Base-by-base conservation (phyloP, 1,140 invertebrate species). In the Ceratina calcarata region DNA sequence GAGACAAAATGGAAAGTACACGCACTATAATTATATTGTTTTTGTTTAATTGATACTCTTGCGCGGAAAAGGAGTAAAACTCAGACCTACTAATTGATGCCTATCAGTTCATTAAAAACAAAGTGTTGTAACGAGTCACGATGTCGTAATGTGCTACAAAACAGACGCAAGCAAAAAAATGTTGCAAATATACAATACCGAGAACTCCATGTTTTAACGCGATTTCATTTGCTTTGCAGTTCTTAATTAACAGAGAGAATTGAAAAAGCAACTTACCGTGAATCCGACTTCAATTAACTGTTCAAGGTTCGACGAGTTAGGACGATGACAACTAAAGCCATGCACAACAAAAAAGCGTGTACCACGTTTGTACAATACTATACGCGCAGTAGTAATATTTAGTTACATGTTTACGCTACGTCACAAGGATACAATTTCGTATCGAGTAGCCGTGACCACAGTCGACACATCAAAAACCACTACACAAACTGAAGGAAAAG, bases 341-440 rank as follows among this genome's bases (percentile, higher is more conserved):
- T 1, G 13, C 16, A n/a, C 55, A 57, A 57, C 10, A 32, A 69
- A 32, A 57, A 61, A 60, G 20, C 13, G 6, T 51, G 24, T 51
- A 32, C n/a, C 10, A 13, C 37, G 18, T 6, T n/a, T 8, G 10
- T 10, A 3, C 7, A 8, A 16, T 3, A 18, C 6, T 1, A 45
- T 55, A 57, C 37, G 12, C 24, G 49, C 13, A 57, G n/a, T n/a
- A n/a, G 37, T 45, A 18, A 16, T 60, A 15, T n/a, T n/a, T 66
- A 74, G 62, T 79, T 74, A 79, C 78, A 53, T 67, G 62, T 60
- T 79, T 67, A 22, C 51, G 13, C 37, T 74, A 60, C 62, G 70
- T 67, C 62, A 32, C 27, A 79, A 74, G 53, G n/a, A 24, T 65
- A 55, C 10, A 53, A 45, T 60, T 71, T 67, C 24, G 45, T 67